phyloP scores from a whole-genome alignment of 2,113 vertebrate genomes.

The Craseonycteris thonglongyai region DNA sequence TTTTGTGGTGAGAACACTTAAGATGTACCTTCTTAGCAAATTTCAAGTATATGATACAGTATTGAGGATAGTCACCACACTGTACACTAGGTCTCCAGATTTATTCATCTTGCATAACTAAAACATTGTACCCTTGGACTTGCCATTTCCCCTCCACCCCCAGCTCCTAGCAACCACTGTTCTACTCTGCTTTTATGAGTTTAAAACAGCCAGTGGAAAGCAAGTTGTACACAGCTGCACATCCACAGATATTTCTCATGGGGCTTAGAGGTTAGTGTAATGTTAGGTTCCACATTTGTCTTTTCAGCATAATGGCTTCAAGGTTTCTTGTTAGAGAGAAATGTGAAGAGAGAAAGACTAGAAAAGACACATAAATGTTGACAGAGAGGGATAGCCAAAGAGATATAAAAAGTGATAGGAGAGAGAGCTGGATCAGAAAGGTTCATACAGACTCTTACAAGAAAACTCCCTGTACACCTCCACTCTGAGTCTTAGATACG shows the following conservation, averaged over 20 bases:
- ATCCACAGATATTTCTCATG: background rate
- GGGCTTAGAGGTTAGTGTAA: background rate
- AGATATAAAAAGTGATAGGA: background rate
- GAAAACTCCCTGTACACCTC: background rate
- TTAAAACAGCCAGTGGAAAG: background rate
- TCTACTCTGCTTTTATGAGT: background rate
- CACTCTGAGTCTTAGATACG: background rate
- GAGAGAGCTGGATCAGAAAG: background rate
- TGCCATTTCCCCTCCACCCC: background rate
- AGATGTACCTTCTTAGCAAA: background rate
- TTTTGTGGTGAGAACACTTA: background rate
- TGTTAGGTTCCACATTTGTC: background rate
- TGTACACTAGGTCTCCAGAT: background rate
- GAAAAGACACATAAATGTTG: background rate
- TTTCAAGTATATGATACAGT: background rate
- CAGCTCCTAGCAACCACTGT: background rate
- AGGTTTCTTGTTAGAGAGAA: constrained; percentile 3
- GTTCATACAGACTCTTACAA: background rate
- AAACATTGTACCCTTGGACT: background rate
- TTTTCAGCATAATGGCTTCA: background rate
- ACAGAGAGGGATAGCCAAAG: background rate
- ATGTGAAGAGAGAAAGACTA: background rate
- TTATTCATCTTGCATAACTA: background rate
- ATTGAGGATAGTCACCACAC: background rate
- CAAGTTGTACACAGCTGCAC: background rate